phyloP scores from a whole-genome alignment of 2,113 vertebrate genomes.

The Ceyx cyanopectus region DNA sequence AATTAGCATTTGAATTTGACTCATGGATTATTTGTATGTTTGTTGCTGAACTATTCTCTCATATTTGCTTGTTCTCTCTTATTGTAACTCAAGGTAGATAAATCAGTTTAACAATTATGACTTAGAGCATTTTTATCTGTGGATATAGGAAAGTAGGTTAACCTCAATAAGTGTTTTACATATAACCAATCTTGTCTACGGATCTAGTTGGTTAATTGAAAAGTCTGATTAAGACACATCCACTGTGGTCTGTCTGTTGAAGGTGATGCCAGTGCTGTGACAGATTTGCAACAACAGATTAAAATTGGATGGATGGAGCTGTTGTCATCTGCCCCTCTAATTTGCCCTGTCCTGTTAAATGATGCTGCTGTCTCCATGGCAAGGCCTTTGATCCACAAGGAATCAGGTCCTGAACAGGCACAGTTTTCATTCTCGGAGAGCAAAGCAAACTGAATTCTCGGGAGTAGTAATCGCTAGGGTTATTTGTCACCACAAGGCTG shows the following conservation, averaged over 20 bases:
- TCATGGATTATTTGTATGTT: neutral
- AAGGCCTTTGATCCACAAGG: neutral
- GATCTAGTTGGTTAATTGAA: neutral
- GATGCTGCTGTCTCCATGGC: neutral
- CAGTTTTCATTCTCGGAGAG: neutral
- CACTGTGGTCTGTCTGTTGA: neutral
- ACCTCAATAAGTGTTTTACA: neutral
- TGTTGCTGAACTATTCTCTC: neutral
- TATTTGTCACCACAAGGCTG: neutral
- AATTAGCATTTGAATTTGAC: neutral
- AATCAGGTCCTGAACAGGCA: neutral
- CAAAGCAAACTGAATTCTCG: neutral
- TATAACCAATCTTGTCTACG: neutral
- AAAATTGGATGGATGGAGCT: constrained; percentile 16
- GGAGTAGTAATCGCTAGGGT: neutral
- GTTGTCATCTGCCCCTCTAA: neutral
- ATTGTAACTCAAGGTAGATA: neutral
- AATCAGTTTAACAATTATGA: neutral
- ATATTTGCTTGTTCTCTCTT: neutral
- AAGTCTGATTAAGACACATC: neutral
- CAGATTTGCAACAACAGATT: constrained; percentile 6
- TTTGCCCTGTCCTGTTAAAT: neutral
- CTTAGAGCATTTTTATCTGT: neutral
- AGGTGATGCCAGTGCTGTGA: neutral
- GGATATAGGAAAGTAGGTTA: neutral